These are phyloP conservation scores for Agrilus biguttatus DNA, from an alignment of 2,888 invertebrate species.

Conservation along the genomic window DNA sequence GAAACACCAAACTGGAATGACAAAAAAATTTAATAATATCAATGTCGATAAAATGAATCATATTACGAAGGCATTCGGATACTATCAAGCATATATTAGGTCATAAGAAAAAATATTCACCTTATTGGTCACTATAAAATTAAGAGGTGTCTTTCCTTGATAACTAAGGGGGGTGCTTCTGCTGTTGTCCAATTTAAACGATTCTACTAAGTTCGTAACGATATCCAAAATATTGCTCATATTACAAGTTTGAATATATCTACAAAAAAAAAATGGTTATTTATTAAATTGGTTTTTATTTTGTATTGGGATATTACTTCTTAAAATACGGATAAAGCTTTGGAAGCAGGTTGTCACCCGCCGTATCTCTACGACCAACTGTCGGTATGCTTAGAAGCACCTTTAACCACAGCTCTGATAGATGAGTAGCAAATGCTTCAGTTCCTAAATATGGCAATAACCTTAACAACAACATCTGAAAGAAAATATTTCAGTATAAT, in stretches of 20 bases:
- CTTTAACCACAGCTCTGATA: constrained; percentile 44
- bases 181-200: constrained; percentile 18
- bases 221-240: constrained; percentile 27
- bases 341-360: constrained; percentile 34
- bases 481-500: constrained; percentile 6
- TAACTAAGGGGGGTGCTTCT: constrained; percentile 28
- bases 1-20: constrained; percentile 39
- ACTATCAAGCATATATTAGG: too few relatives aligned
- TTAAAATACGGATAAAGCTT: constrained; percentile 43
- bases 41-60: not conserved
- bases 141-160: constrained; percentile 25
- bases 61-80: too few relatives aligned
- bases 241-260: constrained; percentile 24
- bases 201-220: constrained; percentile 23
- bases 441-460: constrained; percentile 44
- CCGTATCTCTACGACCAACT: constrained; percentile 43
- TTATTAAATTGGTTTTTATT: not conserved
- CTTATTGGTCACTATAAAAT: constrained; percentile 37
- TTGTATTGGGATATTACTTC: constrained; percentile 28
- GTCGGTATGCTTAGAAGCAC: constrained; percentile 42
- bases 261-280: constrained; percentile 12
- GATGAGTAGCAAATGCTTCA: constrained; percentile 32
- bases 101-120: constrained; percentile 20
- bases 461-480: constrained; percentile 50
- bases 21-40: not conserved